Conservation (phyloP, 2,888 invertebrate species). For the Hyalella azteca region DNA sequence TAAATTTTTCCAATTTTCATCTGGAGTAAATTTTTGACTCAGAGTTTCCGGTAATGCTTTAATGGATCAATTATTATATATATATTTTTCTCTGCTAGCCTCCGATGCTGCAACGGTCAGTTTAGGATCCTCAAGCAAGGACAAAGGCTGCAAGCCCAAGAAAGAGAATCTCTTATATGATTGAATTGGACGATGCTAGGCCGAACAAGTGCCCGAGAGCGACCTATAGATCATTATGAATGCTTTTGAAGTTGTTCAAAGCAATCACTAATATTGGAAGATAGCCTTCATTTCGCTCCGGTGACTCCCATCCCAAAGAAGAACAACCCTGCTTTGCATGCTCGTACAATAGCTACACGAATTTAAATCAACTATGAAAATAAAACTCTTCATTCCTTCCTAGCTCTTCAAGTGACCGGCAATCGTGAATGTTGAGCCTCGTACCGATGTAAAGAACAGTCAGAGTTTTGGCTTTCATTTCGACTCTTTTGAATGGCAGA, state of each 20-base stretch:
- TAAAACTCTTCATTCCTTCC: not conserved
- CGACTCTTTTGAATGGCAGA: not conserved
- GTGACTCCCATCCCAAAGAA: not conserved
- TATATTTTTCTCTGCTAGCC: too few species aligned
- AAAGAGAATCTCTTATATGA: not conserved
- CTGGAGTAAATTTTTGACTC: too few species aligned
- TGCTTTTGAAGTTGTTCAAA: conserved; percentile 4
- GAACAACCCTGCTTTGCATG: conserved; percentile 20
- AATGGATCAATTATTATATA: too few species aligned
- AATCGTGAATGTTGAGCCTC: not conserved
- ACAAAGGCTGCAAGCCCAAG: conserved; percentile 23
- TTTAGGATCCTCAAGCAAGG: conserved; percentile 12
- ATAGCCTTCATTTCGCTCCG: conserved; percentile 12
- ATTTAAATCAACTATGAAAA: conserved; percentile 34
- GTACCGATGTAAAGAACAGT: not conserved
- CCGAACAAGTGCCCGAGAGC: conserved; percentile 23
- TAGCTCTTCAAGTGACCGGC: not conserved
- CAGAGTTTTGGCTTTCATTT: not conserved
- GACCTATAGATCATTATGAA: conserved; percentile 3
- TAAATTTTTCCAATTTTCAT: too few species aligned
- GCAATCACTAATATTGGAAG: not conserved
- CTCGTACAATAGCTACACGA: not conserved
- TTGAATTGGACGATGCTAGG: not conserved
- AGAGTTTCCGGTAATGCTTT: too few species aligned
- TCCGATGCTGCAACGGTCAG: conserved; percentile 33